These are phyloP conservation scores for Nicator chloris DNA, from an alignment of 2,113 vertebrate genomes.

Conservation along the genomic window DNA sequence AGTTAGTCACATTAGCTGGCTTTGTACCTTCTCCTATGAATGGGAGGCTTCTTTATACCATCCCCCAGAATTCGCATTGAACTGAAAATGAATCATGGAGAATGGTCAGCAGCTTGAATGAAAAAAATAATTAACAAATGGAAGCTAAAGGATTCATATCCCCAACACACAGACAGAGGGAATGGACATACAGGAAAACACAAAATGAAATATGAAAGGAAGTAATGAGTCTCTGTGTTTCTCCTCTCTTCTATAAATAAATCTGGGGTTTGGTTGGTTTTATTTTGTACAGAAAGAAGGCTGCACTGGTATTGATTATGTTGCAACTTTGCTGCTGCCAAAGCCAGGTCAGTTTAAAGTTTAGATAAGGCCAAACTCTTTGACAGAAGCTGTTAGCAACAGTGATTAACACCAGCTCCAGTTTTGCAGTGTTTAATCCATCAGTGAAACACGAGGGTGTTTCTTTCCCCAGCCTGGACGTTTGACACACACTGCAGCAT, in stretches of 20 bases:
- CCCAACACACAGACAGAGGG: not conserved
- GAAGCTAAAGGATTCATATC: not conserved
- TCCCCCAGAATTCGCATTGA: conserved; percentile 84
- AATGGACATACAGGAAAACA: not conserved
- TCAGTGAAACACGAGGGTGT: not conserved
- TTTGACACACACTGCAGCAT: not conserved
- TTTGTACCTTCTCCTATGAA: conserved; percentile 96
- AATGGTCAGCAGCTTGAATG: conserved; percentile 69
- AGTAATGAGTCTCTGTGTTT: not conserved
- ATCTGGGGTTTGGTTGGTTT: not conserved
- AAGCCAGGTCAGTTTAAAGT: not conserved
- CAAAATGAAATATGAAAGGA: not conserved
- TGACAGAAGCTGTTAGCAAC: conserved; percentile 4
- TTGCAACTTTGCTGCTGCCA: not conserved
- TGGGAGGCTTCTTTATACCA: conserved; percentile 84
- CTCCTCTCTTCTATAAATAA: not conserved
- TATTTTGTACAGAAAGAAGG: not conserved
- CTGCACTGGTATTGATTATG: not conserved
- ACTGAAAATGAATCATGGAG: conserved; percentile 86
- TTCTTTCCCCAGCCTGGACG: fast-evolving
- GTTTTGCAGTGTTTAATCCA: not conserved
- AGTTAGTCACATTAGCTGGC: conserved; percentile 66
- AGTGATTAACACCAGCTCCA: not conserved
- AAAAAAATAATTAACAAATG: conserved; percentile 30
- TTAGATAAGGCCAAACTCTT: not conserved